Evolutionary conservation across 2,797 vertebrate genomes (phyloP).

Genomic region (Pygocentrus nattereri): DNA sequence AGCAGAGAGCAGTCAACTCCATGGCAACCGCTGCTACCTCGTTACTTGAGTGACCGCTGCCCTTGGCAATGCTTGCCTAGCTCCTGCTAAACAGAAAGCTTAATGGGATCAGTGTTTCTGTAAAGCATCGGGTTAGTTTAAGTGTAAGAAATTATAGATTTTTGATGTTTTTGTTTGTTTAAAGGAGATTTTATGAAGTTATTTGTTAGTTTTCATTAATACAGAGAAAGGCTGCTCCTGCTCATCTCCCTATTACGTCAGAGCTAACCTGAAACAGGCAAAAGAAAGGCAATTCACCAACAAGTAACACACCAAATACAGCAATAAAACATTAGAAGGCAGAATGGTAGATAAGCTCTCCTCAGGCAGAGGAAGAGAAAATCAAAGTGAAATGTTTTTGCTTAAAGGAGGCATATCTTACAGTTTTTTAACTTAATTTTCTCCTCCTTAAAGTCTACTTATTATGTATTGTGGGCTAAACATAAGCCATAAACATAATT

Average conservation of each 20-base stretch:
- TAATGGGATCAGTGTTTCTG: neutral
- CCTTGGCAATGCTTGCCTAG: neutral
- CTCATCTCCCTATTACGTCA: constrained; percentile 54
- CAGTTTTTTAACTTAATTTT: neutral
- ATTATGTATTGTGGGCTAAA: neutral
- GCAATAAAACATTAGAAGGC: neutral
- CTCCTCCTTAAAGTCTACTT: neutral
- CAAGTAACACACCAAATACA: constrained; percentile 34
- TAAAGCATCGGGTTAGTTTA: constrained; percentile 3
- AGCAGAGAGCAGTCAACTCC: constrained; percentile 25
- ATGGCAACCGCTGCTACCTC: constrained; percentile 33
- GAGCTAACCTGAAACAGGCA: constrained; percentile 77
- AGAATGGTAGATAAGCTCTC: neutral
- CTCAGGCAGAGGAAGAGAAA: neutral
- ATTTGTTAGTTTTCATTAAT: constrained; percentile 53
- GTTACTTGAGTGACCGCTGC: constrained; percentile 32
- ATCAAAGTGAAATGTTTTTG: neutral
- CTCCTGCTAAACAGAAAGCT: neutral
- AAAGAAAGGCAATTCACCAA: constrained; percentile 70
- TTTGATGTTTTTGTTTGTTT: constrained; percentile 46
- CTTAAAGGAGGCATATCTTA: neutral
- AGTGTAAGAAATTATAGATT: constrained; percentile 28
- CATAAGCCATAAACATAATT: neutral
- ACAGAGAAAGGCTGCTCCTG: constrained; percentile 32
- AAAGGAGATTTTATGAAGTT: constrained; percentile 19